phyloP scores from a whole-genome alignment of 1,140 invertebrate genomes.

The Brachionus angularis region DNA sequence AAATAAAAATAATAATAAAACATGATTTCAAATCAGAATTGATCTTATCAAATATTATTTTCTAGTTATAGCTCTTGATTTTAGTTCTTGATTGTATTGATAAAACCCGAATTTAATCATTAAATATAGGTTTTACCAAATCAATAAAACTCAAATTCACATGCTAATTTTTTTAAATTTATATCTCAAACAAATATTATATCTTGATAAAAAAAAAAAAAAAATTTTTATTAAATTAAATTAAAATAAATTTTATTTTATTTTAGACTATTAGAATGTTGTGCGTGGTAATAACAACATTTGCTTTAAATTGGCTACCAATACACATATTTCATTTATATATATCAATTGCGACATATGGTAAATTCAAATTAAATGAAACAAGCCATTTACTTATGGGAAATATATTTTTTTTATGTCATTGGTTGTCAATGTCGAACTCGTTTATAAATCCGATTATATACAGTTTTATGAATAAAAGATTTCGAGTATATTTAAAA shows the following conservation, averaged over 20 bases:
- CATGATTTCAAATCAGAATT: too few species aligned
- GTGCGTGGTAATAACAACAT: background rate
- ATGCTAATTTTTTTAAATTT: too few species aligned
- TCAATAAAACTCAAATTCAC: too few species aligned
- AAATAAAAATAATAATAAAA: too few species aligned
- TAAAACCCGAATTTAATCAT: too few species aligned
- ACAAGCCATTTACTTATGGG: constrained; percentile 8
- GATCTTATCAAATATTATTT: too few species aligned
- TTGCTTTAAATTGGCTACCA: constrained; percentile 22
- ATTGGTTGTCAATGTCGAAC: constrained; percentile 66
- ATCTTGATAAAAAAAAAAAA: too few species aligned
- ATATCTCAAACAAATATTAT: too few species aligned
- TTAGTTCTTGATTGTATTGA: too few species aligned
- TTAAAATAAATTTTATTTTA: background rate
- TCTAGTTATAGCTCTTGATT: too few species aligned
- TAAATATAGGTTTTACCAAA: too few species aligned
- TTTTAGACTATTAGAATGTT: constrained; percentile 34
- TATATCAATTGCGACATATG: constrained; percentile 2
- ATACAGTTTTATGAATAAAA: constrained; percentile 79
- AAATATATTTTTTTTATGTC: constrained; percentile 58
- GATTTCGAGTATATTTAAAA: constrained; percentile 65
- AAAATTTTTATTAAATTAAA: background rate
- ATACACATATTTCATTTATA: constrained; percentile 25
- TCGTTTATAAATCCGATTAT: constrained; percentile 81
- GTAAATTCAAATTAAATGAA: constrained; percentile 1